Conservation (phyloP, 2,113 vertebrate species). For the Dicentrarchus labrax region DNA sequence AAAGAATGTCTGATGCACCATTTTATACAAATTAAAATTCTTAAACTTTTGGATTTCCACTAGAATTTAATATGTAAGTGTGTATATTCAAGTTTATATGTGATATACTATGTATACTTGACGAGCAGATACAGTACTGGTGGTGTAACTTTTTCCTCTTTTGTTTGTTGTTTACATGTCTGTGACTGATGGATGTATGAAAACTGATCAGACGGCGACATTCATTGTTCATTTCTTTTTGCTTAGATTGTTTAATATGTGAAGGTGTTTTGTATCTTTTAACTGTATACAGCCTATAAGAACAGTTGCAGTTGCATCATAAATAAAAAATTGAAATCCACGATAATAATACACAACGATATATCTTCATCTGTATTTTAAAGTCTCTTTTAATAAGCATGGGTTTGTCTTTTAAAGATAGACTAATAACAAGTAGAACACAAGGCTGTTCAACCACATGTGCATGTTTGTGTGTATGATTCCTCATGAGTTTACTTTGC, state of each 20-base stretch:
- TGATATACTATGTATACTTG: no score
- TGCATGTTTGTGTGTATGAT: not conserved
- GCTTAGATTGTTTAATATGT: not conserved
- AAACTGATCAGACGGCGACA: not conserved
- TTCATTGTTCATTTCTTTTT: conserved; percentile 14
- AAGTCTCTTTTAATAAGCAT: not conserved
- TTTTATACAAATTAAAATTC: not conserved
- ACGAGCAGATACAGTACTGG: no score
- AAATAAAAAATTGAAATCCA: not conserved
- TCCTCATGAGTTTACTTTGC: not conserved
- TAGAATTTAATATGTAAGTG: no score
- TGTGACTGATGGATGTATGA: not conserved
- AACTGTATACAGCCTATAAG: not conserved
- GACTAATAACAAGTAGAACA: not conserved
- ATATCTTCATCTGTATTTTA: not conserved
- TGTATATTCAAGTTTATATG: no score
- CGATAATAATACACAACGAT: not conserved
- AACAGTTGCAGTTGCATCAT: conserved; percentile 18
- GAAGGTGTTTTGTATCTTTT: not conserved
- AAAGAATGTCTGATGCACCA: not conserved
- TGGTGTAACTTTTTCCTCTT: no score
- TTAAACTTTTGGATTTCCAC: not conserved
- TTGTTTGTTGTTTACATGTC: no score
- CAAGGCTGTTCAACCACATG: conserved; percentile 4
- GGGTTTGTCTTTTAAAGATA: not conserved